Conservation (phyloP, 2,888 invertebrate species). For the Erebia ligea region DNA sequence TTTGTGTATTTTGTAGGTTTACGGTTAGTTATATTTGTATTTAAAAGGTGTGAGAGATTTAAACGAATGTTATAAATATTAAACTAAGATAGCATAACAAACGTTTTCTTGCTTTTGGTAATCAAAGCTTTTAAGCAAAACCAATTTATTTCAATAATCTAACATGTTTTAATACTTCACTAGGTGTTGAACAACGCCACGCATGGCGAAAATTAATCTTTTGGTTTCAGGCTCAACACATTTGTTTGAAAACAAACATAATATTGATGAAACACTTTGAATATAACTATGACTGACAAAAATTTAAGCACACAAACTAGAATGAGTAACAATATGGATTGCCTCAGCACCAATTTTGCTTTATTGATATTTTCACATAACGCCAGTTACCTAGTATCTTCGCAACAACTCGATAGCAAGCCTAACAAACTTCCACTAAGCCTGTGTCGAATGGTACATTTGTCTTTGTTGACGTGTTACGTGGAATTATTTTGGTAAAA, state of each 20-base stretch:
- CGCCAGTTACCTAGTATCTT: conserved; percentile 30
- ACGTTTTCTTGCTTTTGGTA: background rate
- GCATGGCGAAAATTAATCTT: conserved; percentile 1
- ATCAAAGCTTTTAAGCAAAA: background rate
- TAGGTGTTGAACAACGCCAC: background rate
- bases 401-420: conserved; percentile 23
- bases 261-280: background rate
- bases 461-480: conserved; percentile 20
- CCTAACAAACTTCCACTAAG: conserved; percentile 27
- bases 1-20: conserved; percentile 20
- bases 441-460: conserved; percentile 31
- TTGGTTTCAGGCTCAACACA: conserved; percentile 8
- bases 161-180: background rate
- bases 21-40: conserved; percentile 4
- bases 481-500: conserved; percentile 23
- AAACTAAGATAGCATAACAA: background rate
- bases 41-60: background rate
- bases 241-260: background rate
- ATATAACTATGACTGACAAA: conserved; percentile 9
- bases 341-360: conserved; percentile 24
- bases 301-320: conserved; percentile 13
- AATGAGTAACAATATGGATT: conserved; percentile 14
- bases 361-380: conserved; percentile 28
- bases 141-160: background rate
- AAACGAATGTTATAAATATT: background rate